These are phyloP conservation scores for Drosophila monieri DNA, from an alignment of 2,888 invertebrate genomes.

Conservation along the genomic window DNA sequence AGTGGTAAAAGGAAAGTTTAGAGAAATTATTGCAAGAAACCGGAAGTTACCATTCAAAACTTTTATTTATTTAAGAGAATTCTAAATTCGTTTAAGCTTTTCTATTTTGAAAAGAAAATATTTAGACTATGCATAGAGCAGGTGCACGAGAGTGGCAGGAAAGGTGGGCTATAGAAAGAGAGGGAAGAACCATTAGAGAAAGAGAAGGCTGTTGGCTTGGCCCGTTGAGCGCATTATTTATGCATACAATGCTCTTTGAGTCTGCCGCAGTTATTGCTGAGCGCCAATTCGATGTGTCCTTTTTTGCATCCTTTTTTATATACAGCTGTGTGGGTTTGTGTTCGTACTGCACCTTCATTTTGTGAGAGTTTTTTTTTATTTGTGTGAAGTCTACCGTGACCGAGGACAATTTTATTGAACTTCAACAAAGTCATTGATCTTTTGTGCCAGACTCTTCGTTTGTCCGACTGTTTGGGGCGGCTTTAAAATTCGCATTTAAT, in stretches of 20 bases:
- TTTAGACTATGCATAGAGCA: not conserved
- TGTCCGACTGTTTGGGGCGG: constrained; percentile 8
- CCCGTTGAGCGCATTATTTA: constrained; percentile 66
- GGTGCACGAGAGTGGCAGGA: not conserved
- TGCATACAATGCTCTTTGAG: constrained; percentile 78
- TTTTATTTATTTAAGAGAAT: not conserved
- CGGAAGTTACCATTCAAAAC: not conserved
- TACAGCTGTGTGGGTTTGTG: constrained; percentile 1
- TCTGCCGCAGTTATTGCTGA: constrained; percentile 74
- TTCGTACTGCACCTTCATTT: constrained; percentile 51
- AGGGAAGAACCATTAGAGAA: constrained; percentile 7
- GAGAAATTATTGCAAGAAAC: not conserved
- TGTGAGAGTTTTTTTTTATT: constrained; percentile 13
- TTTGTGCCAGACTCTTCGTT: constrained; percentile 65
- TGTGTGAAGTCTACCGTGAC: constrained; percentile 22
- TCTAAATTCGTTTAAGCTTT: not conserved
- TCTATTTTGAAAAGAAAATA: not conserved
- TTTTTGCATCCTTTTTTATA: constrained; percentile 29
- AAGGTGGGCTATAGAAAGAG: constrained; percentile 6
- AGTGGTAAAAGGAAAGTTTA: not conserved
- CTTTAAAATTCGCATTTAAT: constrained; percentile 46
- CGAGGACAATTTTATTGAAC: constrained; percentile 68
- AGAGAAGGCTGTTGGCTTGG: constrained; percentile 9
- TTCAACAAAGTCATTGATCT: constrained; percentile 74
- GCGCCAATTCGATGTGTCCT: constrained; percentile 50